phyloP scores from a whole-genome alignment of 2,888 invertebrate species.

The Gymnoscelis rufifasciata region DNA sequence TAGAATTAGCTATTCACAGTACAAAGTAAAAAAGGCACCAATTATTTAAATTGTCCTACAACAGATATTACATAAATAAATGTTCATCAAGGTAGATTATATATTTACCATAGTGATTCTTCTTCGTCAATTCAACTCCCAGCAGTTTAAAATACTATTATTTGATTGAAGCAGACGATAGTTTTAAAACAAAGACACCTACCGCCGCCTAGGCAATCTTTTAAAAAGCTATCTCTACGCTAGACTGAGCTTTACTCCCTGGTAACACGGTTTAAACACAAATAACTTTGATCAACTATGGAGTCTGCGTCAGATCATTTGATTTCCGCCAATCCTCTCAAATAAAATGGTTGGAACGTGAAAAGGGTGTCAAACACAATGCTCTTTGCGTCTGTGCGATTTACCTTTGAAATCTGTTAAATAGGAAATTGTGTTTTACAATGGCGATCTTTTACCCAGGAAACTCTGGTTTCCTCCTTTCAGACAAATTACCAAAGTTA shows the following conservation, averaged over 20 bases:
- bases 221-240: constrained; percentile 17
- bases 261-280: constrained; percentile 15
- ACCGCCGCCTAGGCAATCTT: constrained; percentile 13
- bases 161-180: background rate
- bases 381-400: constrained; percentile 18
- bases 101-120: too few relatives aligned
- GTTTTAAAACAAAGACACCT: constrained; percentile 1
- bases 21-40: too few relatives aligned
- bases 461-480: background rate
- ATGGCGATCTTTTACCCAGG: background rate
- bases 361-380: constrained; percentile 29
- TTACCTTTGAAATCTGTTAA: constrained; percentile 9
- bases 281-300: constrained; percentile 10
- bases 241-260: constrained; percentile 11
- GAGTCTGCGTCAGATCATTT: constrained; percentile 26
- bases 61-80: too few relatives aligned
- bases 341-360: constrained; percentile 32
- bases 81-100: too few relatives aligned
- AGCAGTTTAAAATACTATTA: too few relatives aligned
- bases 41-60: too few relatives aligned
- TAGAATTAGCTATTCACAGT: too few relatives aligned
- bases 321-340: constrained; percentile 32
- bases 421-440: constrained; percentile 4
- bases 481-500: background rate
- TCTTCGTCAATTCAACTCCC: too few relatives aligned